phyloP scores from a whole-genome alignment of 1,140 invertebrate genomes.

The Daktulosphaira vitifoliae region DNA sequence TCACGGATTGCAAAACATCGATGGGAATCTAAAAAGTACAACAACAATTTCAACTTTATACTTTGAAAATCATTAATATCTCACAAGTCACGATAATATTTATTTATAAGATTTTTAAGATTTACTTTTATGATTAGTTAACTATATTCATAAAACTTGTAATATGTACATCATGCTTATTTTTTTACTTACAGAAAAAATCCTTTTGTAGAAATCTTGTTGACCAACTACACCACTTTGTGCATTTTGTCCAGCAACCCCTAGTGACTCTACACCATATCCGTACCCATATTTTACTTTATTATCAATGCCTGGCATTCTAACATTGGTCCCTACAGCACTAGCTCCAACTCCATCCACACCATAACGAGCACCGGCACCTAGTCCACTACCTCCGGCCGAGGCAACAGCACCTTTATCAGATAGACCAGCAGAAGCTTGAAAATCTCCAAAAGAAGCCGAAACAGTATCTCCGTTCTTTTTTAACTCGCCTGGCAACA shows the following conservation, averaged over 20 bases:
- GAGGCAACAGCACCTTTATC: conserved; percentile 6
- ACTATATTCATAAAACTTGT: no score
- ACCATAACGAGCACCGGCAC: conserved; percentile 9
- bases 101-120: no score
- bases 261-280: no score
- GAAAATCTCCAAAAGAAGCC: conserved; percentile 23
- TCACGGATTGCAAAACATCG: conserved; percentile 32
- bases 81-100: no score
- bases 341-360: not conserved
- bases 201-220: conserved; percentile 23
- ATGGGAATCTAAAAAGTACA: conserved; percentile 34
- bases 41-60: no score
- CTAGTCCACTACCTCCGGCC: not conserved
- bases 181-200: conserved; percentile 34
- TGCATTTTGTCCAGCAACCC: not conserved
- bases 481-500: not conserved
- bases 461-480: conserved; percentile 8
- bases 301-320: no score
- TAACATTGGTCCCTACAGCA: not conserved
- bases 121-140: no score
- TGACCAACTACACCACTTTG: not conserved
- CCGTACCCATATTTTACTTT: no score
- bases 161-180: no score
- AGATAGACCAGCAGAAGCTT: conserved; percentile 9
- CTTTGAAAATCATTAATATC: no score